phyloP scores from a whole-genome alignment of 1,140 invertebrate genomes.

The Spodoptera frugiperda region DNA sequence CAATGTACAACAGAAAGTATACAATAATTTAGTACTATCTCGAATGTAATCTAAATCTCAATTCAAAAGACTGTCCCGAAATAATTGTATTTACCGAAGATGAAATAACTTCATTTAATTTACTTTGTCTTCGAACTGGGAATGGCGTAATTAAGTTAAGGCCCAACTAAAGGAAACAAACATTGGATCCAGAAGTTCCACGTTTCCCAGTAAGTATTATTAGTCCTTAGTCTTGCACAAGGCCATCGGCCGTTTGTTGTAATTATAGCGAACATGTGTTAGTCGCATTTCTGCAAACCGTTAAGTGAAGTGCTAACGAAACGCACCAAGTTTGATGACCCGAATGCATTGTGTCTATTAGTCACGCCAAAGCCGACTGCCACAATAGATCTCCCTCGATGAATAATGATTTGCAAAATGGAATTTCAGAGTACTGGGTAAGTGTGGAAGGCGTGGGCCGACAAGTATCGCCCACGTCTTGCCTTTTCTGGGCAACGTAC shows the following conservation, averaged over 20 bases:
- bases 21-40: slow-evolving; percentile 18
- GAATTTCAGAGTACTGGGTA: slow-evolving; percentile 47
- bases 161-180: slow-evolving; percentile 48
- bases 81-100: slow-evolving; percentile 24
- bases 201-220: slow-evolving; percentile 37
- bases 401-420: slow-evolving; percentile 42
- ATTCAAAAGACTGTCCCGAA: neutral
- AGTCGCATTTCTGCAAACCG: slow-evolving; percentile 23
- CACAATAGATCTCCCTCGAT: slow-evolving; percentile 36
- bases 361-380: slow-evolving; percentile 38
- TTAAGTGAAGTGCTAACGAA: slow-evolving; percentile 28
- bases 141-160: slow-evolving; percentile 42
- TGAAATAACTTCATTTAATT: slow-evolving; percentile 25
- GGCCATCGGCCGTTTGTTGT: slow-evolving; percentile 47
- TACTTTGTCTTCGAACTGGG: slow-evolving; percentile 16
- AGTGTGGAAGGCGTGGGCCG: slow-evolving; percentile 53
- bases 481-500: slow-evolving; percentile 60
- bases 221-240: slow-evolving; percentile 37
- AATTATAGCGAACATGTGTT: slow-evolving; percentile 60
- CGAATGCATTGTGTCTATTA: slow-evolving; percentile 53
- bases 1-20: slow-evolving; percentile 9
- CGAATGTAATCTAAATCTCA: slow-evolving; percentile 5
- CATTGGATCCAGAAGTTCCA: slow-evolving; percentile 42
- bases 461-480: slow-evolving; percentile 61
- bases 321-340: slow-evolving; percentile 63